A percentile compares a stretch with the other conserved stretches of the same genome.
These are phyloP conservation scores for Anguilla pacifica DNA, from an alignment of 2,797 vertebrate genomes.

Conservation along the genomic window DNA sequence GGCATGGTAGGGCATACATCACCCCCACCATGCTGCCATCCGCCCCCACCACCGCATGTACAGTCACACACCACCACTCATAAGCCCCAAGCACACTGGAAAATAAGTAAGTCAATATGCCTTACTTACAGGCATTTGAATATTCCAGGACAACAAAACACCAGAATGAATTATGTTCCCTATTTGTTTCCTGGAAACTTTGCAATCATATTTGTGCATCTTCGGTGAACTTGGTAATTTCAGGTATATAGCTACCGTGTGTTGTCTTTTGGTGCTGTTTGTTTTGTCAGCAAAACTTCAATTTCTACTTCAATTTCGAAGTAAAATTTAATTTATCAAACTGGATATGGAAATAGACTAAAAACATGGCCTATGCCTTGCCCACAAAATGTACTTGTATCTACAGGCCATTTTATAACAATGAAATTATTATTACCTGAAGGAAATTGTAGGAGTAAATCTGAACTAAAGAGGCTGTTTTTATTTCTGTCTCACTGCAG, in stretches of 20 bases:
- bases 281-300: not conserved
- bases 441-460: not conserved
- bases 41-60: not conserved
- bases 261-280: not conserved
- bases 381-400: not conserved
- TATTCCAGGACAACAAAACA: not conserved
- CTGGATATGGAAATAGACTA: not conserved
- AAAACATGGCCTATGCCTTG: not conserved
- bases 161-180: not conserved
- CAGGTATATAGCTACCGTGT: too few species aligned
- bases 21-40: not conserved
- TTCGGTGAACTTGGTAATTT: not conserved
- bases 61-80: not conserved
- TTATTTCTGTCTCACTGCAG: not conserved
- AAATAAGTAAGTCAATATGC: not conserved
- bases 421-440: slow-evolving; percentile 4
- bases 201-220: not conserved
- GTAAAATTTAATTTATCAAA: not conserved
- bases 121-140: not conserved
- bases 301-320: not conserved
- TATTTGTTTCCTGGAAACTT: not conserved
- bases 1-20: not conserved
- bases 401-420: not conserved
- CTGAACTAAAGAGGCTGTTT: slow-evolving; percentile 45
- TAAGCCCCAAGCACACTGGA: not conserved